Percentiles rank a stretch among this genome's conserved stretches.
phyloP scores from a whole-genome alignment of 2,888 invertebrate species.

The Flexamia atlantica region DNA sequence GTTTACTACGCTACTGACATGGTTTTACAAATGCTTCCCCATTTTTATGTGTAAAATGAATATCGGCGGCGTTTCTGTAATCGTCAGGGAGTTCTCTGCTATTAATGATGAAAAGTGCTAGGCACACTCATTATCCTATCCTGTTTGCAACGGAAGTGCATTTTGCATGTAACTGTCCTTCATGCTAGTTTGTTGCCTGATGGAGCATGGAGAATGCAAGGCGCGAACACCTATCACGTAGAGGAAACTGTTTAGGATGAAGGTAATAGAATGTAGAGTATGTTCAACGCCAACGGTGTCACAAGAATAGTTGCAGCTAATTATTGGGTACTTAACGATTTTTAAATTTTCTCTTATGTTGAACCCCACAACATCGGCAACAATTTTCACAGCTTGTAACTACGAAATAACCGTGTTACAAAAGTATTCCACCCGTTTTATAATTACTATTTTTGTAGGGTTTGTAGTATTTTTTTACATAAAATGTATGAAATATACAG shows the following conservation, averaged over 20 bases:
- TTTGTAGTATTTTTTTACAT: no score
- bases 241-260: not conserved
- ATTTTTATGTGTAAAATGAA: no score
- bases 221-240: not conserved
- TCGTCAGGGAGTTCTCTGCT: not conserved
- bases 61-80: not conserved
- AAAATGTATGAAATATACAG: no score
- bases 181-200: not conserved
- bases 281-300: not conserved
- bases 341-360: no score
- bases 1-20: no score
- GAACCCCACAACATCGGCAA: no score
- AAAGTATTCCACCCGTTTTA: no score
- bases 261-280: not conserved
- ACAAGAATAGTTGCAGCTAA: not conserved
- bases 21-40: no score
- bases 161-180: not conserved
- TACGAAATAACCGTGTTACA: no score
- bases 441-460: no score
- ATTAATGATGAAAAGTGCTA: not conserved
- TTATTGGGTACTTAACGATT: no score
- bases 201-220: not conserved
- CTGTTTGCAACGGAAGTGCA: not conserved
- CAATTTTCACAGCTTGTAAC: no score
- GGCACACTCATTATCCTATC: not conserved